These are phyloP conservation scores for Dendrocopos noguchii DNA, from an alignment of 2,113 vertebrate genomes.

Conservation along the genomic window DNA sequence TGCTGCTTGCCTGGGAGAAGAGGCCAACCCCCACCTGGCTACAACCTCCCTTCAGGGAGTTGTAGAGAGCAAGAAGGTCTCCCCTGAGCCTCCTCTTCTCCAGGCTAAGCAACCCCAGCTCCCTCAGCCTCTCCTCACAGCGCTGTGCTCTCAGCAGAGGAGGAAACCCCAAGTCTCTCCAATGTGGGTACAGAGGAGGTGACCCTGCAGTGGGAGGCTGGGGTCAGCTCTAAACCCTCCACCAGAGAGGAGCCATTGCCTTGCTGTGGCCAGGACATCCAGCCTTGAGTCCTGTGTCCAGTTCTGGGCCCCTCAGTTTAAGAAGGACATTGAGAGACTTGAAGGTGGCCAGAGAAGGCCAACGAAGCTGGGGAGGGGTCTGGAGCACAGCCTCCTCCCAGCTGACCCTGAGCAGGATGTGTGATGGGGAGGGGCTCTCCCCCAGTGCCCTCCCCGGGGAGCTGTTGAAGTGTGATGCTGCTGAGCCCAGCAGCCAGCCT, in stretches of 20 bases:
- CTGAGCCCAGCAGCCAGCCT: background rate
- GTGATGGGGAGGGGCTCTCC: rapidly evolving
- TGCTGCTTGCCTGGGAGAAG: background rate
- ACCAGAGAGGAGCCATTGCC: background rate
- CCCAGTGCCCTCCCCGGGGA: rapidly evolving
- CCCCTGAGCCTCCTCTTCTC: no score
- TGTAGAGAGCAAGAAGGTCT: no score
- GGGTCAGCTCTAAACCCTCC: background rate
- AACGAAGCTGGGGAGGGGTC: no score
- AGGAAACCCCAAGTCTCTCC: background rate
- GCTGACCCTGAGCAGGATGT: background rate
- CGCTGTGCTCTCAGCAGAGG: background rate
- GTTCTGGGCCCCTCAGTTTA: no score
- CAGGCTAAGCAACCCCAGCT: no score
- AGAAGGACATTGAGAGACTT: no score
- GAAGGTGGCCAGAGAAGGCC: no score
- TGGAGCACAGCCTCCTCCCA: background rate
- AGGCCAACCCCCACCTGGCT: no score
- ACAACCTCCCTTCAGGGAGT: no score
- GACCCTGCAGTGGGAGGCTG: background rate
- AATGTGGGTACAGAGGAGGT: background rate
- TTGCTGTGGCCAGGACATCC: background rate
- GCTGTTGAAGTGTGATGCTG: background rate
- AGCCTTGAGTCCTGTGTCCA: no score
- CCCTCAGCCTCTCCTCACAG: no score